phyloP scores from a whole-genome alignment of 2,797 vertebrate species.

The Ara ararauna region DNA sequence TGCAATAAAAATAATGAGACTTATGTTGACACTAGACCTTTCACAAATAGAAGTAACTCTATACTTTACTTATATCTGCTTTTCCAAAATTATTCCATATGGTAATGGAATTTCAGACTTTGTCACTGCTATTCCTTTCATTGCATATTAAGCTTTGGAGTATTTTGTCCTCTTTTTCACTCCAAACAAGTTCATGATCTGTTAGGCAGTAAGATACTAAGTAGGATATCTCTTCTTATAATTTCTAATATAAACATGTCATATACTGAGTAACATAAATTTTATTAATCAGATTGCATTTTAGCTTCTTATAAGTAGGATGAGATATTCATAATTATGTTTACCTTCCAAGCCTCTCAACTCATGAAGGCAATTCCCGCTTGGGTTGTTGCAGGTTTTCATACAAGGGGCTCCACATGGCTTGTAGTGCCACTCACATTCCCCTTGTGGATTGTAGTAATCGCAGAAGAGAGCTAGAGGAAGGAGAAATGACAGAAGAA shows the following conservation, averaged over 20 bases:
- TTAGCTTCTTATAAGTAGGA: not conserved
- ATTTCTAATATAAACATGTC: not conserved
- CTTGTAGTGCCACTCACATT: conserved; percentile 82
- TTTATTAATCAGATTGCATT: not conserved
- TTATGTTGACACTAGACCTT: not conserved
- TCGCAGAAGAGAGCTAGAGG: conserved; percentile 92
- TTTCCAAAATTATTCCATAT: not conserved
- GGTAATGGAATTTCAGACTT: not conserved
- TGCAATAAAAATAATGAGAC: conserved; percentile 47
- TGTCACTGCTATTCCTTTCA: not conserved
- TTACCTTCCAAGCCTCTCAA: conserved; percentile 89
- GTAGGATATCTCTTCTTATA: not conserved
- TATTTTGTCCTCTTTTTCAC: not conserved
- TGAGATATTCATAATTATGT: not conserved
- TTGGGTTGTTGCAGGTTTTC: conserved; percentile 90
- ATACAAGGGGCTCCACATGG: conserved; percentile 80
- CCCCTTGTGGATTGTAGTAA: conserved; percentile 78
- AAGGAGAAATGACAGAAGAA: not conserved
- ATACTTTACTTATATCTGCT: not conserved
- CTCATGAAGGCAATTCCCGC: conserved; percentile 83
- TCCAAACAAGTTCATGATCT: not conserved
- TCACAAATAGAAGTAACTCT: not conserved
- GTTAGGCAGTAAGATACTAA: not conserved
- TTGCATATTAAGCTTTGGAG: not conserved
- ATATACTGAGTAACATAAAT: not conserved